phyloP scores from a whole-genome alignment of 2,888 invertebrate species.

The Dasysyrphus albostriatus region DNA sequence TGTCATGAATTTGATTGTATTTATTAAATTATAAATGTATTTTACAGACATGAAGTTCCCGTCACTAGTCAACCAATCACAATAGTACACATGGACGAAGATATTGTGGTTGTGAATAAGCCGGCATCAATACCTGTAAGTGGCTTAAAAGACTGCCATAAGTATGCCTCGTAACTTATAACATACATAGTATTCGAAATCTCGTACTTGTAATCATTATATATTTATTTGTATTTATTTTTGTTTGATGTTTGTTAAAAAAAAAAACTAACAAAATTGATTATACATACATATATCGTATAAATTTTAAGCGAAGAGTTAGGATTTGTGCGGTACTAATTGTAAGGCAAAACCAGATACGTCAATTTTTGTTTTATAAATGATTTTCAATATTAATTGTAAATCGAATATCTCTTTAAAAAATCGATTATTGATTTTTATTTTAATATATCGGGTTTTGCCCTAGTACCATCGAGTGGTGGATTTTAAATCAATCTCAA shows the following conservation, averaged over 20 bases:
- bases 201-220: slow-evolving; percentile 50
- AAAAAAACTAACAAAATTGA: background rate
- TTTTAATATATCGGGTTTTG: too few species aligned
- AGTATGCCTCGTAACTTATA: slow-evolving; percentile 49
- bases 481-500: too few species aligned
- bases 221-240: slow-evolving; percentile 12
- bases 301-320: background rate
- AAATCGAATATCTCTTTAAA: too few species aligned
- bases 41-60: slow-evolving; percentile 99
- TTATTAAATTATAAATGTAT: slow-evolving; percentile 67
- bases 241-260: background rate
- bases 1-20: slow-evolving; percentile 47
- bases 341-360: too few species aligned
- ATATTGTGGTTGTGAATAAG: slow-evolving; percentile 99
- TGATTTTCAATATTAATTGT: too few species aligned
- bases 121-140: slow-evolving; percentile 99
- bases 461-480: too few species aligned
- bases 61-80: slow-evolving; percentile 98
- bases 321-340: too few species aligned
- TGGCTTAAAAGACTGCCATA: slow-evolving; percentile 93
- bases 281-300: background rate
- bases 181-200: slow-evolving; percentile 59
- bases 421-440: too few species aligned
- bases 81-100: slow-evolving; percentile 99
- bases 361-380: too few species aligned